Conservation (phyloP, 2,797 vertebrate genomes). For the Aeoliscus strigatus region DNA sequence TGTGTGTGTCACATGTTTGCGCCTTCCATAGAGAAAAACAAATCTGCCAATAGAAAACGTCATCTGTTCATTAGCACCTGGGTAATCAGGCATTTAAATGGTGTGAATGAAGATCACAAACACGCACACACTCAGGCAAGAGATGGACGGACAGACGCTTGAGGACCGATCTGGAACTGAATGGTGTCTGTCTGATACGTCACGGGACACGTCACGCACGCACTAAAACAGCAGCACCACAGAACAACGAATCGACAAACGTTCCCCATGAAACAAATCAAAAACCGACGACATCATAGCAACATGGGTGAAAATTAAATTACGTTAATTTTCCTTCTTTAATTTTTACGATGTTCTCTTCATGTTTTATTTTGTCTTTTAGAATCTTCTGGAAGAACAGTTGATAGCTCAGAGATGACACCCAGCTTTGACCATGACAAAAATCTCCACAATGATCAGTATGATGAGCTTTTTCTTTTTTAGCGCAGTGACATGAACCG, state of each 20-base stretch:
- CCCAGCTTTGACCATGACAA: not conserved
- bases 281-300: constrained; percentile 29
- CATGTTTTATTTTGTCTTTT: too few relatives aligned
- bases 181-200: constrained; percentile 36
- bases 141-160: too few relatives aligned
- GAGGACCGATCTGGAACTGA: too few relatives aligned
- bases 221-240: constrained; percentile 58
- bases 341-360: constrained; percentile 48
- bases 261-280: constrained; percentile 23
- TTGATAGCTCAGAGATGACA: constrained; percentile 15
- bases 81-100: constrained; percentile 13
- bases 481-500: constrained; percentile 1
- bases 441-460: constrained; percentile 1
- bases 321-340: constrained; percentile 11
- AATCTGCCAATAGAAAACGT: constrained; percentile 7
- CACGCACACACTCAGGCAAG: constrained; percentile 2
- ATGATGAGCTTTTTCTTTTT: constrained; percentile 4
- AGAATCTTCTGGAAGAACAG: constrained; percentile 45
- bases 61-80: constrained; percentile 37
- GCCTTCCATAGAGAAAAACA: constrained; percentile 19
- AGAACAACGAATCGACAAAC: constrained; percentile 52
- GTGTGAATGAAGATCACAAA: not conserved
- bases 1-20: constrained; percentile 33
- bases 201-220: constrained; percentile 52
- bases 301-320: constrained; percentile 38